These are phyloP conservation scores for Xestia c-nigrum DNA, from an alignment of 2,888 invertebrate genomes.

Conservation along the genomic window DNA sequence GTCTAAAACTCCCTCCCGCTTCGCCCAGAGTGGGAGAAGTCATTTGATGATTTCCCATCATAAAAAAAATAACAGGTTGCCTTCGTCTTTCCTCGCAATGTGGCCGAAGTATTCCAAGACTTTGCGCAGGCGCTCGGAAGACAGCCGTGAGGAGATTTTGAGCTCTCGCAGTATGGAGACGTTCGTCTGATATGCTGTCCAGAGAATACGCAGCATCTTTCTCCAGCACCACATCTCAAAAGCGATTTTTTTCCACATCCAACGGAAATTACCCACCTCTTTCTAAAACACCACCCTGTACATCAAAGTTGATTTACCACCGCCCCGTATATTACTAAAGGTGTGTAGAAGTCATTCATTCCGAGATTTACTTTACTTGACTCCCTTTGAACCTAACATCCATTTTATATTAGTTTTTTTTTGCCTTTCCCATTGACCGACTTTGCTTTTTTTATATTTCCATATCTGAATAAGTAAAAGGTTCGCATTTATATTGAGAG, in stretches of 20 bases:
- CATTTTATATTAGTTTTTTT: slow-evolving; percentile 64
- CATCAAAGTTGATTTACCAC: slow-evolving; percentile 48
- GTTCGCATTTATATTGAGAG: slow-evolving; percentile 48
- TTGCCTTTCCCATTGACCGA: slow-evolving; percentile 44
- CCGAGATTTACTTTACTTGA: slow-evolving; percentile 55
- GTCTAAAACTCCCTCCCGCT: too few relatives aligned
- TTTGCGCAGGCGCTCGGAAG: too few relatives aligned
- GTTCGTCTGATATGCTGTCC: too few relatives aligned
- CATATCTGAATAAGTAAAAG: slow-evolving; percentile 60
- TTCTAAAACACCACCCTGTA: slow-evolving; percentile 37
- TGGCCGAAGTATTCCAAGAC: too few relatives aligned
- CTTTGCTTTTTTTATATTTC: slow-evolving; percentile 54
- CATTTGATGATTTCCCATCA: too few relatives aligned
- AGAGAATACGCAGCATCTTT: too few relatives aligned
- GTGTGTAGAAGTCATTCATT: slow-evolving; percentile 59
- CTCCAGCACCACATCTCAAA: too few relatives aligned
- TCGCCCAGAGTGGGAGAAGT: too few relatives aligned
- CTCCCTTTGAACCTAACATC: slow-evolving; percentile 49
- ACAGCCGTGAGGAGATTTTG: too few relatives aligned
- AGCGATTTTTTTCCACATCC: background rate
- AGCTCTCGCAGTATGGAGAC: too few relatives aligned
- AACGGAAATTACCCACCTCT: background rate
- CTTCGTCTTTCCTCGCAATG: too few relatives aligned
- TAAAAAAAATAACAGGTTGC: too few relatives aligned
- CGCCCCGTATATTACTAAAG: slow-evolving; percentile 45